phyloP scores from a whole-genome alignment of 1,140 invertebrate species.

The Chironomus tepperi region DNA sequence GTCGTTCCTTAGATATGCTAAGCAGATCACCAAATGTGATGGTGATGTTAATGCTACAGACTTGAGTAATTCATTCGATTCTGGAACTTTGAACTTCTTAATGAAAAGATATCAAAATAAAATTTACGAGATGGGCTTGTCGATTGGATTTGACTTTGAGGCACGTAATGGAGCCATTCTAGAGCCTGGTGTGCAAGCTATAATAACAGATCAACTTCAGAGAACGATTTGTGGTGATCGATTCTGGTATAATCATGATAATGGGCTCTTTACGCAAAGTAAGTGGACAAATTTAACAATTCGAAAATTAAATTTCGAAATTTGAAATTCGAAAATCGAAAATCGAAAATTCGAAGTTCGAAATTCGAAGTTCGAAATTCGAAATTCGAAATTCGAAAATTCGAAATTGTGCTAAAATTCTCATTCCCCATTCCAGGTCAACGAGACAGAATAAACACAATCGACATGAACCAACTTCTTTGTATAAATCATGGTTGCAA shows the following conservation, averaged over 20 bases:
- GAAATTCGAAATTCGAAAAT: too few species aligned
- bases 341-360: too few species aligned
- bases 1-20: not conserved
- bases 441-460: not conserved
- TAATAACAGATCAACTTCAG: not conserved
- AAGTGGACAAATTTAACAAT: not conserved
- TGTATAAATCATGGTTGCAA: not conserved
- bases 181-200: not conserved
- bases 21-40: not conserved
- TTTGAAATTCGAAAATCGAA: too few species aligned
- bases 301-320: not conserved
- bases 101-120: not conserved
- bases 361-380: not conserved
- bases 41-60: not conserved
- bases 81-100: not conserved
- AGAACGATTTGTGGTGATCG: conserved; percentile 21
- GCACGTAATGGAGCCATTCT: not conserved
- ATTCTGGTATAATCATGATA: conserved; percentile 15
- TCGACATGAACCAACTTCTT: not conserved
- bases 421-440: not conserved
- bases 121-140: not conserved
- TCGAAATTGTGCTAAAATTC: too few species aligned
- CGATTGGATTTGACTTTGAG: not conserved
- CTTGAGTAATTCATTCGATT: not conserved
- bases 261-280: not conserved